phyloP scores from a whole-genome alignment of 2,797 vertebrate genomes.

The Rhinatrema bivittatum region DNA sequence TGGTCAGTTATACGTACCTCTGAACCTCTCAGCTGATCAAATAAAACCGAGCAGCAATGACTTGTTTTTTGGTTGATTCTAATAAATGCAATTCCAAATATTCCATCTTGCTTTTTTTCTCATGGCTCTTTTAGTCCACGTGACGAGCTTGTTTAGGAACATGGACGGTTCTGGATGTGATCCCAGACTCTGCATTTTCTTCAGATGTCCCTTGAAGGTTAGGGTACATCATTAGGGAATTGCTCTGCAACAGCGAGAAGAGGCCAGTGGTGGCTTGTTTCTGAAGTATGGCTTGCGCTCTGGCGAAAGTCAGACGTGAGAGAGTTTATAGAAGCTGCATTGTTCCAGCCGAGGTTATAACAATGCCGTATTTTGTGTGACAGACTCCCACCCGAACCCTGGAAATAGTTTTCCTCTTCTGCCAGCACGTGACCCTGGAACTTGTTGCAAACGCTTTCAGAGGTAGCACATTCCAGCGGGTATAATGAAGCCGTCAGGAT shows the following conservation, averaged over 20 bases:
- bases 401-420: too few relatives aligned
- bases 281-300: slow-evolving; percentile 22
- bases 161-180: slow-evolving; percentile 31
- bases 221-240: slow-evolving; percentile 27
- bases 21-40: slow-evolving; percentile 32
- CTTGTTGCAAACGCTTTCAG: too few relatives aligned
- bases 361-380: slow-evolving; percentile 5
- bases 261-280: slow-evolving; percentile 29
- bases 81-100: slow-evolving; percentile 24
- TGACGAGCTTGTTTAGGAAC: slow-evolving; percentile 40
- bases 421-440: too few relatives aligned
- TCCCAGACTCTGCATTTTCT: slow-evolving; percentile 42
- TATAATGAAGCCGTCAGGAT: too few relatives aligned
- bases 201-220: slow-evolving; percentile 43
- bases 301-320: slow-evolving; percentile 13
- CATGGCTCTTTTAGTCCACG: slow-evolving; percentile 39
- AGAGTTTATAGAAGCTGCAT: slow-evolving; percentile 25
- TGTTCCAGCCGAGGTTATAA: slow-evolving; percentile 23
- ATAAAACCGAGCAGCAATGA: slow-evolving; percentile 16
- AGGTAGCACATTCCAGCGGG: too few relatives aligned
- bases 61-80: slow-evolving; percentile 15
- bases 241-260: slow-evolving; percentile 28
- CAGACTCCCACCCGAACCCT: slow-evolving; percentile 4
- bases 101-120: slow-evolving; percentile 34
- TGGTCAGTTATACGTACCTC: too few relatives aligned